phyloP scores from a whole-genome alignment of 2,113 vertebrate genomes.

The Nothocercus nigrocapillus region DNA sequence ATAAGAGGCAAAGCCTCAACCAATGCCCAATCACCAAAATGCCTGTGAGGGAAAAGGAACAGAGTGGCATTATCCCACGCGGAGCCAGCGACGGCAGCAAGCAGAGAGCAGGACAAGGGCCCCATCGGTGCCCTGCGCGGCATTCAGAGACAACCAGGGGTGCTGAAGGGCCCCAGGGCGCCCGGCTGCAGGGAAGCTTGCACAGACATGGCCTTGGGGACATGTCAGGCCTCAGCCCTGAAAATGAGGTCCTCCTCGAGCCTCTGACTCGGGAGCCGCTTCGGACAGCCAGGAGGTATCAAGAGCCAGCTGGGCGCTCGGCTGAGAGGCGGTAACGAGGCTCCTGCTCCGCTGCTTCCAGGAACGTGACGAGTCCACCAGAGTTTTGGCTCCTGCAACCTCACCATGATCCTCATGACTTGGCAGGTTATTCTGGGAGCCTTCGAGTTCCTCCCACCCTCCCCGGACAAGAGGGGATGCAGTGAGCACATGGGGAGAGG shows the following conservation, averaged over 20 bases:
- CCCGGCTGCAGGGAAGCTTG: accelerated
- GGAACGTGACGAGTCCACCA: neutral
- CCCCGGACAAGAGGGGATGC: neutral
- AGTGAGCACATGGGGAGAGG: neutral
- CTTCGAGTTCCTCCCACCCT: neutral
- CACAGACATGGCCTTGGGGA: accelerated
- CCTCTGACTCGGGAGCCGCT: neutral
- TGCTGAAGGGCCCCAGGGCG: neutral
- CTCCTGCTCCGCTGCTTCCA: neutral
- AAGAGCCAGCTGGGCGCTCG: neutral
- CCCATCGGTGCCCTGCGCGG: neutral
- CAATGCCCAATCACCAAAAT: neutral
- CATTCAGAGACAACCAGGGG: neutral
- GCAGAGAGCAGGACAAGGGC: neutral
- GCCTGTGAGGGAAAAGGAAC: neutral
- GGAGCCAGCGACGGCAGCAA: neutral
- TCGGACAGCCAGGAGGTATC: neutral
- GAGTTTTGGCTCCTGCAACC: constrained; percentile 26
- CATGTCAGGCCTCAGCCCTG: neutral
- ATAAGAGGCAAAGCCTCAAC: neutral
- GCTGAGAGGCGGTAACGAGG: neutral
- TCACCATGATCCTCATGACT: neutral
- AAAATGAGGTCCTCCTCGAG: neutral
- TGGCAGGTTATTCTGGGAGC: constrained; percentile 20
- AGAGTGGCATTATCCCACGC: neutral